These are phyloP conservation scores for Sterna hirundo DNA, from an alignment of 2,113 vertebrate species.

Conservation along the genomic window DNA sequence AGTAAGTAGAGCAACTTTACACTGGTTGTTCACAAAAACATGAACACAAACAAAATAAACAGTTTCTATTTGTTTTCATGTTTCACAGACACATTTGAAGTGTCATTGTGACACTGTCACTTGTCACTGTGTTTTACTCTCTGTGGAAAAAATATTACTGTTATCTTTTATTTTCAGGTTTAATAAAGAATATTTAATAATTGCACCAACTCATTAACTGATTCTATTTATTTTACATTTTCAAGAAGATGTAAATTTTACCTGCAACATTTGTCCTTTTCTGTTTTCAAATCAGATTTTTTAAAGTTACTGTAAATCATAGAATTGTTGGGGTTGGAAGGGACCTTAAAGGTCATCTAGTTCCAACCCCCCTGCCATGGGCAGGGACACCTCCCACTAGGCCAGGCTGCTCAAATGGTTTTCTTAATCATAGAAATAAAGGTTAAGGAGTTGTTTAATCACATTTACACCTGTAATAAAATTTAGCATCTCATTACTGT, in stretches of 20 bases:
- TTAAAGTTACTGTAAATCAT: background rate
- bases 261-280: background rate
- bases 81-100: constrained; percentile 50
- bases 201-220: background rate
- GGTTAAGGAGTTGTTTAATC: background rate
- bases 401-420: background rate
- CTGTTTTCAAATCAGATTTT: background rate
- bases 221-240: background rate
- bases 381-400: no score
- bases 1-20: background rate
- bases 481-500: background rate
- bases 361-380: no score
- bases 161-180: constrained; percentile 68
- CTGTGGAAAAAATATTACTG: constrained; percentile 42
- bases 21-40: background rate
- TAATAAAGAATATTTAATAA: constrained; percentile 29
- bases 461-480: background rate
- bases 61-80: background rate
- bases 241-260: background rate
- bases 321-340: no score
- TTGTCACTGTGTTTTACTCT: constrained; percentile 47
- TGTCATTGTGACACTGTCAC: background rate
- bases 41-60: background rate
- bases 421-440: background rate
- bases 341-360: no score